Base-by-base conservation (phyloP, 2,888 invertebrate species). In the Sialis fuliginosa region DNA sequence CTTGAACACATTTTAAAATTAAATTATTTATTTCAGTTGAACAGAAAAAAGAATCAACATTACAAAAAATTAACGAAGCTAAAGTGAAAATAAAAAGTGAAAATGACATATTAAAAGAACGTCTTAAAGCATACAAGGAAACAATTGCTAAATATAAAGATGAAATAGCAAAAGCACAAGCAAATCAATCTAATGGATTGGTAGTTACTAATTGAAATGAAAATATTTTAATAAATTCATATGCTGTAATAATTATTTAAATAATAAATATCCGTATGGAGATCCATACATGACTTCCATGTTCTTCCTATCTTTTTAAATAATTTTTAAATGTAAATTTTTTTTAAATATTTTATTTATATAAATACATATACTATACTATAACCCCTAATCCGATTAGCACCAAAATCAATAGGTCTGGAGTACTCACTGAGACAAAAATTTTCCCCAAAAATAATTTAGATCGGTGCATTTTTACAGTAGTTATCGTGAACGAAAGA, bases 81-180 rank as follows among this genome's bases (percentile, higher is more conserved):
- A 87, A 88, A 60, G 77, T 77, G 32, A 90, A 86, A 62, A 84
- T 93, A 1, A 74, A 82, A 50, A 67, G 68, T 33, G 92, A 93
- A 62, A 90, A 95, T 46, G 67, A 75, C 2, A 80, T 84, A n/a
- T 66, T 89, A 0, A 91, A 89, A 57, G 87, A 89, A 49, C 83
- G 85, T 57, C 62, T 92, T 9, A 85, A 86, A 54, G 63, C 88
- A 30, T 87, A 90, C 0, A 82, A 86, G 54, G 89, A 90, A 61
- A 87, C 88, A 0, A 89, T 91, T 48, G 69, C 79, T 0, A 83
- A 80, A 56, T 88, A 86, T 56, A 87, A 87, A 59, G 77, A 78
- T 10, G 87, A 88, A 66, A 77, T 88, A 48, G 66, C 69, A 1
- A 72, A 71, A 52, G 51, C 56, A 10, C 63, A 65, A 52, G 62